phyloP scores from a whole-genome alignment of 1,140 invertebrate species.

The Calosoma granatense region DNA sequence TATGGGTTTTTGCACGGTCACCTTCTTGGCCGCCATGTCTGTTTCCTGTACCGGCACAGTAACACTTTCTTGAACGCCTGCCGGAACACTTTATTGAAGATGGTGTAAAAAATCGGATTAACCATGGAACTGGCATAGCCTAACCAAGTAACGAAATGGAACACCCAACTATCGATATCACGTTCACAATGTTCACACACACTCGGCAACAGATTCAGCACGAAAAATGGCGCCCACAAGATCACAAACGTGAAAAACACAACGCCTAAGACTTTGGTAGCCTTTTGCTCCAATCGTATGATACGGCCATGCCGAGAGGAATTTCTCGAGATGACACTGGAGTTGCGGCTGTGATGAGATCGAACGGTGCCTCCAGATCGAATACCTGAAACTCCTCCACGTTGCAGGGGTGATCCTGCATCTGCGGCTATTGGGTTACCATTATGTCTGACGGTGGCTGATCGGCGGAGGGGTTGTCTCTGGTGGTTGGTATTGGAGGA shows the following conservation, averaged over 20 bases:
- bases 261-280: conserved; percentile 86
- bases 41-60: conserved; percentile 58
- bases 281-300: conserved; percentile 79
- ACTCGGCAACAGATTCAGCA: conserved; percentile 71
- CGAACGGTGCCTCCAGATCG: conserved; percentile 37
- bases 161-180: conserved; percentile 61
- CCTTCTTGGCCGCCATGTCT: conserved; percentile 42
- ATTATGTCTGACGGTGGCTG: conserved; percentile 30
- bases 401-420: conserved; percentile 38
- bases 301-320: conserved; percentile 71
- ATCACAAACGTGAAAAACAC: conserved; percentile 91
- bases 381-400: conserved; percentile 34
- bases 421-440: conserved; percentile 32
- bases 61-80: conserved; percentile 84
- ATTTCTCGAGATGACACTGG: conserved; percentile 68
- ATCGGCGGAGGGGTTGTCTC: conserved; percentile 25
- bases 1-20: conserved; percentile 26
- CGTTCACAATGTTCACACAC: conserved; percentile 68
- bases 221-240: conserved; percentile 89
- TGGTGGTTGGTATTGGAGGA: conserved; percentile 34
- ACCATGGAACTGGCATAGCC: conserved; percentile 90
- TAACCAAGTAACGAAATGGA: conserved; percentile 81
- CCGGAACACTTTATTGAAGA: conserved; percentile 88
- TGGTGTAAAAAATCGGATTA: conserved; percentile 90
- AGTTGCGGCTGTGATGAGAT: conserved; percentile 58